Conservation (phyloP, 2,113 vertebrate species). For the Eidolon helvum region DNA sequence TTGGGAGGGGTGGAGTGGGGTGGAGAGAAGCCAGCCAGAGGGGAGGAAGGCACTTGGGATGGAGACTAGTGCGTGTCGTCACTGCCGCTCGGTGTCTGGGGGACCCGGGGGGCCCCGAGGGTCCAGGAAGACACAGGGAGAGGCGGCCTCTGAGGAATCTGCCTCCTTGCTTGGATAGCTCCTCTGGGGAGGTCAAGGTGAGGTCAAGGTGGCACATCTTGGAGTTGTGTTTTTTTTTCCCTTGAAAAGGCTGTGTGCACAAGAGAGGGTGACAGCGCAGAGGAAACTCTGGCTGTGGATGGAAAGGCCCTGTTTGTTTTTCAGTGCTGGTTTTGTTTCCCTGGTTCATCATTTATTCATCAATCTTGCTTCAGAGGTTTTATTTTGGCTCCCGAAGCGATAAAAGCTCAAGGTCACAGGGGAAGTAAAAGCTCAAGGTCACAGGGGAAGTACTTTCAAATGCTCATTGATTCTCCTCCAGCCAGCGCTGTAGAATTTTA, state of each 20-base stretch:
- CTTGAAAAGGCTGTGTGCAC: neutral
- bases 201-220: too few species aligned
- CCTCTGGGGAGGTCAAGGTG: too few species aligned
- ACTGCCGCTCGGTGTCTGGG: neutral
- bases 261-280: neutral
- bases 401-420: constrained; percentile 67
- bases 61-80: neutral
- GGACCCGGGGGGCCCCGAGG: neutral
- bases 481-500: constrained; percentile 45
- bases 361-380: constrained; percentile 60
- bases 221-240: neutral
- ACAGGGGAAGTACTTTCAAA: constrained; percentile 29
- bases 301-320: neutral
- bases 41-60: too few species aligned
- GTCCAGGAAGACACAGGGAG: neutral
- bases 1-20: neutral
- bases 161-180: neutral
- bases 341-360: constrained; percentile 70
- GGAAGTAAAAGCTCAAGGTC: constrained; percentile 63
- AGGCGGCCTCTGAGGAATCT: neutral
- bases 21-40: neutral
- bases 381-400: constrained; percentile 1
- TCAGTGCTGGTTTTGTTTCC: constrained; percentile 52
- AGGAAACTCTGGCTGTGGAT: neutral
- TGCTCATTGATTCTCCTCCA: constrained; percentile 50